Conservation (phyloP, 2,113 vertebrate genomes). For the Spizaetus ornatus region DNA sequence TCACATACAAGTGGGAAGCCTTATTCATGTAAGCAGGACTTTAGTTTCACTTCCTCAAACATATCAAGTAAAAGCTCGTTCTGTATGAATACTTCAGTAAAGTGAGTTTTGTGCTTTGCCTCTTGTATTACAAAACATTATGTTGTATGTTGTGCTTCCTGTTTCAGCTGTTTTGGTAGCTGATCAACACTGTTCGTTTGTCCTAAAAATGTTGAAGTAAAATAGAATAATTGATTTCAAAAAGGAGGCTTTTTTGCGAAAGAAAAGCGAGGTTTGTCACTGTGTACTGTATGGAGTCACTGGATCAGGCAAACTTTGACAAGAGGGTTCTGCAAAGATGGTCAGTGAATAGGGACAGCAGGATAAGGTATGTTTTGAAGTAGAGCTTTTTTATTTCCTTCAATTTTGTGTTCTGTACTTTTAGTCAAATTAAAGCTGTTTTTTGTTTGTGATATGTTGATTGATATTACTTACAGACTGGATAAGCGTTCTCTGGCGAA, state of each 20-base stretch:
- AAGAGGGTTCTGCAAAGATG: background rate
- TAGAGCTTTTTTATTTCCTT: background rate
- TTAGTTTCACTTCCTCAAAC: background rate
- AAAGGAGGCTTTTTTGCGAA: background rate
- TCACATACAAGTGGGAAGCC: background rate
- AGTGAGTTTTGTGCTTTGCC: background rate
- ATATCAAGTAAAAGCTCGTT: background rate
- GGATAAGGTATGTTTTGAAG: background rate
- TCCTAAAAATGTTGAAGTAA: background rate
- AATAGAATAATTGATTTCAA: background rate
- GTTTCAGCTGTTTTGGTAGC: background rate
- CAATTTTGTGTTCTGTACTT: background rate
- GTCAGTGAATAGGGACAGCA: background rate
- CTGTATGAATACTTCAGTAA: background rate
- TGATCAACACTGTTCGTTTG: background rate
- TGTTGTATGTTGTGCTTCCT: background rate
- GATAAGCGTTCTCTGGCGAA: background rate
- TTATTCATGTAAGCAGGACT: background rate
- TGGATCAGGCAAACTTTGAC: background rate
- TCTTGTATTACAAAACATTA: background rate
- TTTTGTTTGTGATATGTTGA: background rate
- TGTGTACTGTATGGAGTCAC: background rate
- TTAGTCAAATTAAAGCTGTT: background rate
- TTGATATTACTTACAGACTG: background rate
- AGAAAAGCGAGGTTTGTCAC: background rate